Conservation (phyloP, 2,113 vertebrate species). For the Ovibos moschatus region DNA sequence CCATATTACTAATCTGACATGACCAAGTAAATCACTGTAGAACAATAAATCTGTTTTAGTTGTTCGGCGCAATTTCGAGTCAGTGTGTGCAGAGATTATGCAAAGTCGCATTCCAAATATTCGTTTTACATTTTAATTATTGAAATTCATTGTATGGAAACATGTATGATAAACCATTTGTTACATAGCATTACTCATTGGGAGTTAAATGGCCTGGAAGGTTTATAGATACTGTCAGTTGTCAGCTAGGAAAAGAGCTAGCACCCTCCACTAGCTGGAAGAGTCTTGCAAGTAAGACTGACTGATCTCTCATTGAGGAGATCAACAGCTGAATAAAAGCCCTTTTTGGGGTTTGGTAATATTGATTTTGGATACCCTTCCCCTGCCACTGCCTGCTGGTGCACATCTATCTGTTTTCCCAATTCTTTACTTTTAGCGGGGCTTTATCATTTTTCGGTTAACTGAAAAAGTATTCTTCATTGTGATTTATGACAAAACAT, state of each 20-base stretch:
- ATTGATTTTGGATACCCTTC: not conserved
- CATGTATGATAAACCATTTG: constrained; percentile 65
- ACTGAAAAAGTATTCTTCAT: not conserved
- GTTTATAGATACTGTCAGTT: constrained; percentile 72
- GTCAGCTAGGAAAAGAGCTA: constrained; percentile 60
- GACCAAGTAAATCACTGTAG: constrained; percentile 79
- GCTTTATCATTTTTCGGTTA: constrained; percentile 16
- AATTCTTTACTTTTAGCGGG: not conserved
- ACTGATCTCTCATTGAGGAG: not conserved
- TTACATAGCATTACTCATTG: constrained; percentile 64
- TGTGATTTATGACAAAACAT: not conserved
- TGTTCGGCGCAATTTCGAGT: constrained; percentile 45
- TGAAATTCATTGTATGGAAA: constrained; percentile 72
- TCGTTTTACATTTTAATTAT: constrained; percentile 80
- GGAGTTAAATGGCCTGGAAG: constrained; percentile 73
- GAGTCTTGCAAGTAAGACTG: constrained; percentile 31
- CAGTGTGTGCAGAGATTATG: constrained; percentile 72
- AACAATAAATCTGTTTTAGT: constrained; percentile 76
- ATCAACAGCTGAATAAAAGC: not conserved
- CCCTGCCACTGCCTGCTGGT: not conserved
- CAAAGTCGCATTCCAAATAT: constrained; percentile 74
- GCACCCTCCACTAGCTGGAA: not conserved
- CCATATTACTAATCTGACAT: constrained; percentile 85
- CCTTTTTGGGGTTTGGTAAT: not conserved
- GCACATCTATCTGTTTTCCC: not conserved